These are phyloP conservation scores for Pammene aurita DNA, from an alignment of 2,888 invertebrate genomes.

Conservation along the genomic window DNA sequence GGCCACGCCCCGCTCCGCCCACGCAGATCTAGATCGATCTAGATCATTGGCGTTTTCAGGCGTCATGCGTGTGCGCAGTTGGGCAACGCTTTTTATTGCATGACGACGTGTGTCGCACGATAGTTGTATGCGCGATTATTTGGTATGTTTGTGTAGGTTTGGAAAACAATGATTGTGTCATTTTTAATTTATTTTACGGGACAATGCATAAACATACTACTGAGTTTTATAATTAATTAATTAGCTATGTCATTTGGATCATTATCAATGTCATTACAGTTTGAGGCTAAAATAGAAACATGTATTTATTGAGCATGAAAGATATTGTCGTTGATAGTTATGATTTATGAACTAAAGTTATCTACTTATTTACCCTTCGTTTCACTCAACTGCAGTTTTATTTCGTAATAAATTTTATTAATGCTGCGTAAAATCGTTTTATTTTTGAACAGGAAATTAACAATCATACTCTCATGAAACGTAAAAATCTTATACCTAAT, in stretches of 20 bases:
- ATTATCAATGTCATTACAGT: neutral
- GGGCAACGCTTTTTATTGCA: neutral
- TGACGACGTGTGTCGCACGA: neutral
- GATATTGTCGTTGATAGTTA: slow-evolving; percentile 20
- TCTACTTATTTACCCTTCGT: slow-evolving; percentile 10
- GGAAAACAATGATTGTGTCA: neutral
- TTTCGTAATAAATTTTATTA: neutral
- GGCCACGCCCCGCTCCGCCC: slow-evolving; percentile 73
- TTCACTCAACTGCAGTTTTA: slow-evolving; percentile 16
- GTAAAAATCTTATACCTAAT: neutral
- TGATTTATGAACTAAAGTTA: slow-evolving; percentile 23
- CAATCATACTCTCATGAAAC: neutral
- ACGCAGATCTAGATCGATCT: slow-evolving; percentile 74
- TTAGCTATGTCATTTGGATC: neutral
- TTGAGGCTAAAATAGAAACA: neutral
- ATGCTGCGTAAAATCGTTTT: slow-evolving; percentile 21
- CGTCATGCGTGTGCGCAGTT: neutral
- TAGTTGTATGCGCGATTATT: neutral
- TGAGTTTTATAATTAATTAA: no score
- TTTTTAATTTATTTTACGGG: neutral
- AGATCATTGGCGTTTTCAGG: slow-evolving; percentile 57
- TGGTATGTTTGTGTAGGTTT: neutral
- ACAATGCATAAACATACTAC: no score
- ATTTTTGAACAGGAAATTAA: neutral
- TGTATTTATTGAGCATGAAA: neutral